A percentile compares a stretch with the other conserved stretches of the same genome.
These are phyloP conservation scores for Aplodontia rufa DNA, from an alignment of 2,113 vertebrate species.

Conservation along the genomic window DNA sequence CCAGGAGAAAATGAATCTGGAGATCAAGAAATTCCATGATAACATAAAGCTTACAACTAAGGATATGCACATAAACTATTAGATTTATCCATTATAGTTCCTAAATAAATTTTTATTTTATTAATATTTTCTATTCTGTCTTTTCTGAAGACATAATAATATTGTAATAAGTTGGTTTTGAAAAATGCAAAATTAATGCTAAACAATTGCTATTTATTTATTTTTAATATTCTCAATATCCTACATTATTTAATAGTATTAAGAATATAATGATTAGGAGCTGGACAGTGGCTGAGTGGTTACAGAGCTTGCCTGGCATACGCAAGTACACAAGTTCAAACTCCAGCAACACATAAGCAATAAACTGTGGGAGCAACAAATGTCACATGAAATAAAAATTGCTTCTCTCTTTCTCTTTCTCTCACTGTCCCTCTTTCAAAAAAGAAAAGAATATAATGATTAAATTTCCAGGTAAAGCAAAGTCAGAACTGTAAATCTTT, in stretches of 20 bases:
- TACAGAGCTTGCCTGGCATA: too few species aligned
- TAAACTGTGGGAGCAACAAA: too few species aligned
- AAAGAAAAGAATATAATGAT: neutral
- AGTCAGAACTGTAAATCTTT: neutral
- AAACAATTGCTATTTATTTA: neutral
- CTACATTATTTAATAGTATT: neutral
- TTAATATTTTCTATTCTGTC: neutral
- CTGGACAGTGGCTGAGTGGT: too few species aligned
- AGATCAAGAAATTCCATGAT: neutral
- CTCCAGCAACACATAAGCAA: too few species aligned
- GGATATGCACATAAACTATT: neutral
- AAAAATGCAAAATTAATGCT: neutral
- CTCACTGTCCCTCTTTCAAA: too few species aligned
- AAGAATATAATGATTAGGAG: neutral
- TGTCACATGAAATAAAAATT: too few species aligned
- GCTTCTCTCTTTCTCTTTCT: too few species aligned
- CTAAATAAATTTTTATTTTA: neutral
- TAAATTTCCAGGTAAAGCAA: neutral
- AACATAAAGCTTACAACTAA: conserved; percentile 25
- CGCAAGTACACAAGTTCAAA: too few species aligned
- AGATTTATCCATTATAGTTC: neutral
- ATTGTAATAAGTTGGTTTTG: neutral
- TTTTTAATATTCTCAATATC: neutral
- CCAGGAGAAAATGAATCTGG: neutral
- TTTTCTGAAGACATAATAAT: neutral